Evolutionary conservation across 2,888 invertebrate genomes (phyloP).

Genomic region (Dryomyza anilis): DNA sequence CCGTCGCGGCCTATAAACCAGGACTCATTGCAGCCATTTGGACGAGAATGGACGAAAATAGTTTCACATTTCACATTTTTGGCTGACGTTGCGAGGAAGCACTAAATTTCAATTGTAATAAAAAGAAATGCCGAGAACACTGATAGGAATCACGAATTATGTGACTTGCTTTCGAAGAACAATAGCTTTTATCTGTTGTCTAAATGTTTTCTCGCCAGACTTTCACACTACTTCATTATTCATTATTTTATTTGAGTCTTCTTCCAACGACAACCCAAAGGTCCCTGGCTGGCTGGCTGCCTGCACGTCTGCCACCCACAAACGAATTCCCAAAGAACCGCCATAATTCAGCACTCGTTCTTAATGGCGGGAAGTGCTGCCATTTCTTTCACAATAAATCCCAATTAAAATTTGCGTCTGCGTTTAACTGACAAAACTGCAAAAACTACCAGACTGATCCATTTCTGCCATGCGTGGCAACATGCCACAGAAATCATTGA

Average conservation of each 20-base stretch:
- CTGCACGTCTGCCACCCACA: too few species aligned
- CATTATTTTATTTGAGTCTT: too few species aligned
- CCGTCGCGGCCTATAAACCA: neutral
- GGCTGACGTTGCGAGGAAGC: slow-evolving; percentile 1
- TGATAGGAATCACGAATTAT: neutral
- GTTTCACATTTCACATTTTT: neutral
- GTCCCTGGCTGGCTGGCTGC: too few species aligned
- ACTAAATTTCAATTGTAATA: slow-evolving; percentile 23
- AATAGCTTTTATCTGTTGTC: too few species aligned
- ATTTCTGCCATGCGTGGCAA: slow-evolving; percentile 9
- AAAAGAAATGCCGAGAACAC: neutral
- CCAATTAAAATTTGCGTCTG: slow-evolving; percentile 23
- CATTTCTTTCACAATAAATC: slow-evolving; percentile 22
- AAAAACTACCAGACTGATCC: neutral
- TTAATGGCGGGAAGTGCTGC: slow-evolving; percentile 23
- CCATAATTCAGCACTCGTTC: slow-evolving; percentile 14
- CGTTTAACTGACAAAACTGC: slow-evolving; percentile 11
- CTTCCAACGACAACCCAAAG: too few species aligned
- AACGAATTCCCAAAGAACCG: neutral
- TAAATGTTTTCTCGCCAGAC: too few species aligned
- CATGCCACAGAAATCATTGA: slow-evolving; percentile 19
- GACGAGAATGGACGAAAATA: neutral
- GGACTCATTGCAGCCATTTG: neutral
- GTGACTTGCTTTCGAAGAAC: too few species aligned
- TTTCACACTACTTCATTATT: too few species aligned